Conservation (phyloP, 2,888 invertebrate species). For the Hirtodrosophila confusa region DNA sequence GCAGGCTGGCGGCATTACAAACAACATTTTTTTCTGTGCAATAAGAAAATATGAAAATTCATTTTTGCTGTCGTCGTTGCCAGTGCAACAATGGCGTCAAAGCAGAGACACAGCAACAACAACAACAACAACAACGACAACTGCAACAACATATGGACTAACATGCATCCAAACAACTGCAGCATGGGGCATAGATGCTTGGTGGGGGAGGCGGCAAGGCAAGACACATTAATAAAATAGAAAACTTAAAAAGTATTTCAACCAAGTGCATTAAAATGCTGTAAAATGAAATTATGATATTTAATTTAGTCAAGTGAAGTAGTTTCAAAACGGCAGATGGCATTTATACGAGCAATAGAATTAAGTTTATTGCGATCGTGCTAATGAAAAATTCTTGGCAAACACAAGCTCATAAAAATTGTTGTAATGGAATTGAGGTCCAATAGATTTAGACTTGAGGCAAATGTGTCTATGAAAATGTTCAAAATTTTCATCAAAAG, state of each 20-base stretch:
- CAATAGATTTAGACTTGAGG: background rate
- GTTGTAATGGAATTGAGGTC: too few species aligned
- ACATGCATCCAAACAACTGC: constrained; percentile 41
- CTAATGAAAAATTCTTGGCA: constrained; percentile 37
- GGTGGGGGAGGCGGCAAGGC: constrained; percentile 12
- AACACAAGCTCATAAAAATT: constrained; percentile 15
- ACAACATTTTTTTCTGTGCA: constrained; percentile 30
- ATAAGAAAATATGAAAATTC: constrained; percentile 78
- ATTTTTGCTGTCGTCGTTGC: constrained; percentile 49
- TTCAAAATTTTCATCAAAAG: background rate
- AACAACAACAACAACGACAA: constrained; percentile 7
- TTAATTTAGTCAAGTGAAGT: constrained; percentile 66
- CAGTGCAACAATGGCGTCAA: constrained; percentile 75
- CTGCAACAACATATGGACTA: constrained; percentile 33
- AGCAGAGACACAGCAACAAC: constrained; percentile 48
- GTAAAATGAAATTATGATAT: constrained; percentile 66
- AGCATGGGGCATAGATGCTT: constrained; percentile 63
- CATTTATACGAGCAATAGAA: constrained; percentile 52
- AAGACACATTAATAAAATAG: constrained; percentile 56
- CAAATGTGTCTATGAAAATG: background rate
- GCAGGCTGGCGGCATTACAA: constrained; percentile 37
- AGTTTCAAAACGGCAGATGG: constrained; percentile 51
- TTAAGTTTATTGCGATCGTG: constrained; percentile 45
- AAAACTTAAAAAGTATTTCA: constrained; percentile 33
- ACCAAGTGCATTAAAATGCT: constrained; percentile 73